These are phyloP conservation scores for Sphecodes monilicornis DNA, from an alignment of 2,888 invertebrate species.

Conservation along the genomic window DNA sequence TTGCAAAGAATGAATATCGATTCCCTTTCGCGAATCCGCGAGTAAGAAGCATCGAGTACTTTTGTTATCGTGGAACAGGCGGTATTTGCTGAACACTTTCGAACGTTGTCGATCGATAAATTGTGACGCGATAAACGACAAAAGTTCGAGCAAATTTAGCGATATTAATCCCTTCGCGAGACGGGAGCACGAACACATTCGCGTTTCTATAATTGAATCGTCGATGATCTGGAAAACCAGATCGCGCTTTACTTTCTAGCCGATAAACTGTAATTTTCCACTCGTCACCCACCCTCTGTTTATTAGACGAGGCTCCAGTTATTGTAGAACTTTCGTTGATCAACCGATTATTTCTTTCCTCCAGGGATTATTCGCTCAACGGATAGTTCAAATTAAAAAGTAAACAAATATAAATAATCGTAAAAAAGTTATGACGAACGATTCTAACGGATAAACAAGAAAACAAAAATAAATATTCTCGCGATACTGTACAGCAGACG, in stretches of 20 bases:
- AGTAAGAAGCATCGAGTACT: background rate
- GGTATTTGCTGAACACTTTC: constrained; percentile 24
- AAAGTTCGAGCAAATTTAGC: constrained; percentile 8
- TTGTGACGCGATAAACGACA: constrained; percentile 4
- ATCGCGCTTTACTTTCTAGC: background rate
- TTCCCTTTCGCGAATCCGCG: background rate
- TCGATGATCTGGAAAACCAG: constrained; percentile 2
- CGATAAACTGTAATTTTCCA: constrained; percentile 21
- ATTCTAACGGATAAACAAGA: too few species aligned
- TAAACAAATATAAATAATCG: too few species aligned
- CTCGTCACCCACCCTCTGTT: background rate
- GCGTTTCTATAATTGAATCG: constrained; percentile 10
- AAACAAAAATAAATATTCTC: constrained; percentile 5
- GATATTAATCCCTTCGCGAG: background rate
- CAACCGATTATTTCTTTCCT: background rate
- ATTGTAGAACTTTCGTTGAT: background rate
- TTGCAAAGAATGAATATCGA: too few species aligned
- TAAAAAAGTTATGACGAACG: too few species aligned
- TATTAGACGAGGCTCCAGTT: background rate
- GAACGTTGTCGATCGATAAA: constrained; percentile 33
- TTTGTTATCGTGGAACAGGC: background rate
- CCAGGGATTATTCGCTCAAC: background rate
- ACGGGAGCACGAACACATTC: background rate
- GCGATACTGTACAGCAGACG: background rate
- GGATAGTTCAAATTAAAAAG: background rate